Percentiles rank a stretch among this genome's conserved stretches.
These are phyloP conservation scores for Phrynocephalus versicolor DNA, from an alignment of 2,113 vertebrate species.

Conservation along the genomic window DNA sequence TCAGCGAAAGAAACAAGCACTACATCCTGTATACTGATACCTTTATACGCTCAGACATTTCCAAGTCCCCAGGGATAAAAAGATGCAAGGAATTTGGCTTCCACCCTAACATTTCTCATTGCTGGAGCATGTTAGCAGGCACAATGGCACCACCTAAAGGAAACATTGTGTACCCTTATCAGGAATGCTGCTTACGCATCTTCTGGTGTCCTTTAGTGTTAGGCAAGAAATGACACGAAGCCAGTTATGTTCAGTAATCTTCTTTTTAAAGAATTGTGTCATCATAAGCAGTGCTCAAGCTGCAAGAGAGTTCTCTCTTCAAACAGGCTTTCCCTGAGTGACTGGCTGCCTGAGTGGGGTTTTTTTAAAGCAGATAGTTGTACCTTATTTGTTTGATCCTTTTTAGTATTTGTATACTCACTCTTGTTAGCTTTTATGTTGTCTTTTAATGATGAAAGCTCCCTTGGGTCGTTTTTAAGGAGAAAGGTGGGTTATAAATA, in stretches of 20 bases:
- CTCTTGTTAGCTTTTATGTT: no score
- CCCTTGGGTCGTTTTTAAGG: no score
- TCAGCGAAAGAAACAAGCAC: conserved; percentile 18
- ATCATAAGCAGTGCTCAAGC: background rate
- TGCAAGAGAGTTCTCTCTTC: no score
- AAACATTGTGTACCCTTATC: background rate
- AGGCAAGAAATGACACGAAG: background rate
- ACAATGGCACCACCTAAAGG: conserved; percentile 76
- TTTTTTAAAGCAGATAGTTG: no score
- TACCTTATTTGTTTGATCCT: no score
- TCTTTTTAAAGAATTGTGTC: background rate
- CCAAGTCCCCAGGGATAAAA: conserved; percentile 43
- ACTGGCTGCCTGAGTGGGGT: no score
- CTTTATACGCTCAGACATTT: conserved; percentile 50
- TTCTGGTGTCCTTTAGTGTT: background rate
- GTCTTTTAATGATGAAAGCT: no score
- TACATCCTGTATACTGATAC: conserved; percentile 48
- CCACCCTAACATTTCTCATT: background rate
- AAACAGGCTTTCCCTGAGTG: no score
- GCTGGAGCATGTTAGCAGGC: conserved; percentile 46
- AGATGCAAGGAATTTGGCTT: conserved; percentile 37
- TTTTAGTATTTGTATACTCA: no score
- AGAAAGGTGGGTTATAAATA: no score
- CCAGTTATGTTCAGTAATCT: background rate
- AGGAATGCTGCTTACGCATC: rapidly evolving